Conservation (phyloP, 2,113 vertebrate species). For the Lampris megalopsis region DNA sequence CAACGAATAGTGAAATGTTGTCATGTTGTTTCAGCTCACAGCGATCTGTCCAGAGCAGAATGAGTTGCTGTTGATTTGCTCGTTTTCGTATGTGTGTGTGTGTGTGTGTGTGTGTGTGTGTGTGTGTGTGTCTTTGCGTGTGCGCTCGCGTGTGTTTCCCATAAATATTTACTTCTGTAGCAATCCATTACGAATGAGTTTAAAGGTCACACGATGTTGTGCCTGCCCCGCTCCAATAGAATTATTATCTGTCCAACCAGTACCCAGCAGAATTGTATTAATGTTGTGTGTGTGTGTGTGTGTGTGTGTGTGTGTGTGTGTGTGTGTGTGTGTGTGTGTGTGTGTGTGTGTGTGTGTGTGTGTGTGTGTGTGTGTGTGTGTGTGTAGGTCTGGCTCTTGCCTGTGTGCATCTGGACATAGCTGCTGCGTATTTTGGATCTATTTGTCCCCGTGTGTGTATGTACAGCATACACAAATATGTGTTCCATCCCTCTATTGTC, state of each 20-base stretch:
- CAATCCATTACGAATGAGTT: slow-evolving; percentile 54
- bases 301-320: neutral
- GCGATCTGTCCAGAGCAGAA: slow-evolving; percentile 37
- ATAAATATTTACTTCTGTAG: slow-evolving; percentile 35
- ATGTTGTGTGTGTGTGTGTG: slow-evolving; percentile 8
- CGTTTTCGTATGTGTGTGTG: too few species aligned
- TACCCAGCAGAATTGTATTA: slow-evolving; percentile 15
- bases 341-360: too few species aligned
- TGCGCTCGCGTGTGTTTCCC: slow-evolving; percentile 11
- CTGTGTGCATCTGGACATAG: neutral
- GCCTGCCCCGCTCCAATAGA: slow-evolving; percentile 33
- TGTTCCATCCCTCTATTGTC: neutral
- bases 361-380: neutral
- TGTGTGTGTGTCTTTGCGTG: slow-evolving; percentile 7
- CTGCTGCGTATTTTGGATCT: neutral
- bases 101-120: too few species aligned
- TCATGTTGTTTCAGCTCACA: slow-evolving; percentile 40
- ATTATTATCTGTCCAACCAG: slow-evolving; percentile 26
- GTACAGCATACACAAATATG: too few species aligned
- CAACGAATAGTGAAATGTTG: slow-evolving; percentile 46
- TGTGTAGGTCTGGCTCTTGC: neutral
- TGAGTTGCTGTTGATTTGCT: neutral
- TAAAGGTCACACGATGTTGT: slow-evolving; percentile 53
- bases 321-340: too few species aligned
- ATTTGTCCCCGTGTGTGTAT: neutral